phyloP scores from a whole-genome alignment of 2,797 vertebrate genomes.

The Poliocrania exsul region DNA sequence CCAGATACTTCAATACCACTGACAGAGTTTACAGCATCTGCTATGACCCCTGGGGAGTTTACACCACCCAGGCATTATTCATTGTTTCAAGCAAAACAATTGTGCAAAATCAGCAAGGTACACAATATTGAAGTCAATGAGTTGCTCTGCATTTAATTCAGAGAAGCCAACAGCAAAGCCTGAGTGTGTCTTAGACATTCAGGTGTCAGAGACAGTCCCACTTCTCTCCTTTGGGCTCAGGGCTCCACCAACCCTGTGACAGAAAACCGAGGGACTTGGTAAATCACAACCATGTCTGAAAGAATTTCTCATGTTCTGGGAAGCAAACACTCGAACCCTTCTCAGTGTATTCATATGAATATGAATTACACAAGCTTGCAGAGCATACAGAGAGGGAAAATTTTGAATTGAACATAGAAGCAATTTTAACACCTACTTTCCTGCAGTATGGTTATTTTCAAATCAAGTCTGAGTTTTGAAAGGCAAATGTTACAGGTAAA shows the following conservation, averaged over 20 bases:
- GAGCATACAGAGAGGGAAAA: neutral
- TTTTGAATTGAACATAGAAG: neutral
- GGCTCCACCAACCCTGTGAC: neutral
- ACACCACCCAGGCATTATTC: neutral
- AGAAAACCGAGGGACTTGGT: neutral
- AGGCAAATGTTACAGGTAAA: neutral
- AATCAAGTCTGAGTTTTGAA: conserved; percentile 21
- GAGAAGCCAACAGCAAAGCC: neutral
- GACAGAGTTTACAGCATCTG: neutral
- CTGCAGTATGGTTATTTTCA: conserved; percentile 39
- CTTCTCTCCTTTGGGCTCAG: rapidly evolving
- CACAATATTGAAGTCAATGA: neutral
- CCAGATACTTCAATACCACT: neutral
- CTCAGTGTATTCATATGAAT: neutral
- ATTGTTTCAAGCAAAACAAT: neutral
- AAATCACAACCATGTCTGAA: neutral
- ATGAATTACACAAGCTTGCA: neutral
- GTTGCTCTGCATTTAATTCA: neutral
- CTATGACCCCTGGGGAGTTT: neutral
- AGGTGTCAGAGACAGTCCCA: neutral
- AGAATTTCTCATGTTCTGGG: neutral
- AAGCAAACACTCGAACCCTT: neutral
- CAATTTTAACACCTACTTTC: conserved; percentile 5
- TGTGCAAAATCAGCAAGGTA: neutral
- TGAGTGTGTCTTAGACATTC: neutral